Evolutionary conservation across 2,113 vertebrate genomes (phyloP), one percentile per base, ranked within the genome.

Genomic region (Rhipidura dahli): DNA sequence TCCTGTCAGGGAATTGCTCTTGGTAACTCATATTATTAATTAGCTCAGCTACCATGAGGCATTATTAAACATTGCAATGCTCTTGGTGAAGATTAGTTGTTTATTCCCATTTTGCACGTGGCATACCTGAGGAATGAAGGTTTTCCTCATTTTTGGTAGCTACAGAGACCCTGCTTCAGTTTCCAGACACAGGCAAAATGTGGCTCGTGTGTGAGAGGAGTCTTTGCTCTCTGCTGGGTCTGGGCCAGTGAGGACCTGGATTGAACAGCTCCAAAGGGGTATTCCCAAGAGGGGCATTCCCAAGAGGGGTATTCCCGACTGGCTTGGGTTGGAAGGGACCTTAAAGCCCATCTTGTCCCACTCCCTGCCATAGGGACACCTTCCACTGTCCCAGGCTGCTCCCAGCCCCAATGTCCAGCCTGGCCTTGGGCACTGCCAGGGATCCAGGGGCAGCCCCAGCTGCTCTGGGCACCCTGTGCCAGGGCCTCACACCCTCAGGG

Each of bases 1-100:
- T 75, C 72, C 77, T 89, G 50, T 42, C 15, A 8, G 72, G 69
- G 81, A 73, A 84, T 87, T 87, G 69, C 72, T 95, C 64, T 63
- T 35, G 14, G 64, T 81, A 63, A 59, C 45, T 70, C 28, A 6
- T 50, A 28, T 80, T 72, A 63, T 91, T 81, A 87, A 91, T 93
- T 81, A 95, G 47, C 7, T 75, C 81, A 60, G 1, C 60, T 54
- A 71, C 56, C 15, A 18, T 3, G 20, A 69, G 64, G 37, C 71
- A 89, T 78, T 91, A 73, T 89, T 83, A 81, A 90, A 78, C 42
- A 57, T 5, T 65, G 66, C 63, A 60, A 1, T 17, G 9, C 13
- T 87, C 53, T n/a, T 33, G 63, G 23, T 60, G 78, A 77, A 65
- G 50, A 17, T n/a, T 53, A 8, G 24, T 76, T 72, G 64, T 82